A percentile compares a stretch with the other conserved stretches of the same genome.
These are phyloP conservation scores for Ceyx margarethae DNA, from an alignment of 2,113 vertebrate species.

Conservation along the genomic window DNA sequence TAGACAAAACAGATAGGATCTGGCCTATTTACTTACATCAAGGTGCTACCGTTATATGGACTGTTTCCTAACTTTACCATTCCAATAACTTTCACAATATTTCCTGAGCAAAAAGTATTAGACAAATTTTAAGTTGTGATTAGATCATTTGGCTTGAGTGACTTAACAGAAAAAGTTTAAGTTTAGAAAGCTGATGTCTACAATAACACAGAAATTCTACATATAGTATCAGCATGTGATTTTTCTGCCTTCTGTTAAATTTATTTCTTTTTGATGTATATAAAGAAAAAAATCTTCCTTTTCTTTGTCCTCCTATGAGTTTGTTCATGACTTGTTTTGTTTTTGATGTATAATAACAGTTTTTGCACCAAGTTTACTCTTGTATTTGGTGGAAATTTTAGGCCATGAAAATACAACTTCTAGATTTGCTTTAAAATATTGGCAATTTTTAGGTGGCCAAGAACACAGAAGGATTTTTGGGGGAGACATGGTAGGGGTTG, in stretches of 20 bases:
- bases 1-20: not conserved
- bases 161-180: not conserved
- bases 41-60: not conserved
- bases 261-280: not conserved
- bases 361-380: not conserved
- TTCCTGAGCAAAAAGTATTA: not conserved
- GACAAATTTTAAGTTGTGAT: not conserved
- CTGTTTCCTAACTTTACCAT: not conserved
- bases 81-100: not conserved
- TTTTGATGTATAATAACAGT: not conserved
- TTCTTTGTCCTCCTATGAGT: not conserved
- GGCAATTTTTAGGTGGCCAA: not conserved
- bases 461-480: no score
- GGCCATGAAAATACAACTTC: not conserved
- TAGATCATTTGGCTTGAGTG: not conserved
- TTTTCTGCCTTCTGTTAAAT: not conserved
- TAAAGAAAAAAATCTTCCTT: not conserved
- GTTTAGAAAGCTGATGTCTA: not conserved
- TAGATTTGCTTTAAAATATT: not conserved
- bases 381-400: not conserved
- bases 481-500: not conserved
- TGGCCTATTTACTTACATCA: not conserved
- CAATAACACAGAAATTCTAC: not conserved
- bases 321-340: accelerated
- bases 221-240: accelerated